Conservation (phyloP, 2,888 invertebrate species). For the Acrobasis suavella region DNA sequence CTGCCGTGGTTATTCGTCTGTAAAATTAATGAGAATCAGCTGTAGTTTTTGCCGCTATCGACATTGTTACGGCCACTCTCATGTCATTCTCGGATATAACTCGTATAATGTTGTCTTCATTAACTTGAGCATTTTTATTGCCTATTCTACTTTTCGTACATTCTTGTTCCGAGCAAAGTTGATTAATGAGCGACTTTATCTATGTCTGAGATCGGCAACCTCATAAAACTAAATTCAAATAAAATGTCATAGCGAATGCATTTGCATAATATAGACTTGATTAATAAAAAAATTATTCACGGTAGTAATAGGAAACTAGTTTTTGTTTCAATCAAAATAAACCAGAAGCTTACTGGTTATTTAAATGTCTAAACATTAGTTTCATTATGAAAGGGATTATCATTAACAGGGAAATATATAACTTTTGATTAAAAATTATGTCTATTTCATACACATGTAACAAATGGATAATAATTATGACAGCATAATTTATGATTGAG, state of each 20-base stretch:
- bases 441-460: background rate
- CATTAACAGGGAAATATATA: slow-evolving; percentile 5
- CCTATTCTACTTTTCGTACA: slow-evolving; percentile 31
- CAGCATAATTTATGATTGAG: background rate
- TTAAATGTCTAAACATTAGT: slow-evolving; percentile 26
- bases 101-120: slow-evolving; percentile 25
- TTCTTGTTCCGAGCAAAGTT: slow-evolving; percentile 21
- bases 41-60: slow-evolving; percentile 23
- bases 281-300: slow-evolving; percentile 48
- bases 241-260: slow-evolving; percentile 23
- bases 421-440: slow-evolving; percentile 8
- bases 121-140: slow-evolving; percentile 23
- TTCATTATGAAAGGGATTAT: slow-evolving; percentile 18
- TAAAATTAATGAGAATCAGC: slow-evolving; percentile 39
- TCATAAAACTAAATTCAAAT: slow-evolving; percentile 25
- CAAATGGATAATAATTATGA: background rate
- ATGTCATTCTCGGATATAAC: slow-evolving; percentile 32
- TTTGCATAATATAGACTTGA: slow-evolving; percentile 39
- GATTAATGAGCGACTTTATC: slow-evolving; percentile 23
- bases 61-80: slow-evolving; percentile 32
- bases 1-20: slow-evolving; percentile 40
- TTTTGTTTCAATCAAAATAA: slow-evolving; percentile 38
- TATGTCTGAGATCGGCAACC: slow-evolving; percentile 26
- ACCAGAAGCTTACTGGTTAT: slow-evolving; percentile 31
- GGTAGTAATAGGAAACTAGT: slow-evolving; percentile 54